Evolutionary conservation across 2,113 vertebrate species (phyloP).

Genomic region (Catharus bicknelli): DNA sequence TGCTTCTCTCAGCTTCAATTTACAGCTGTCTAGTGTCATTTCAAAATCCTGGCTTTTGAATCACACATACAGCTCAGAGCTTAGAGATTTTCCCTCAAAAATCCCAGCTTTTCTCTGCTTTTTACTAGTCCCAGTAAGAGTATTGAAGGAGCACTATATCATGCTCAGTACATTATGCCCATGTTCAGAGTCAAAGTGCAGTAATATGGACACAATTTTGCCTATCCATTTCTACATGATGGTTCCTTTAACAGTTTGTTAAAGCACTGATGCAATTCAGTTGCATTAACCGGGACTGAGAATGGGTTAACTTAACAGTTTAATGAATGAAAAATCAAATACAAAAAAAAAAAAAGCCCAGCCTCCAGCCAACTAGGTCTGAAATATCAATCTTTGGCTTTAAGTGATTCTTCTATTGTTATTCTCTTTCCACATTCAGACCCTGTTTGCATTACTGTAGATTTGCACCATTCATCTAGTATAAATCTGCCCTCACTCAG

Average conservation of each 20-base stretch:
- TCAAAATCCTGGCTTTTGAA: neutral
- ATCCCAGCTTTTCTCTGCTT: neutral
- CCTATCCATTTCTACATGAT: neutral
- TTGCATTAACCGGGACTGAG: neutral
- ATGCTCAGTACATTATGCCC: neutral
- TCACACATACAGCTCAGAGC: neutral
- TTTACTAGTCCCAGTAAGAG: neutral
- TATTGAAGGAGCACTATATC: neutral
- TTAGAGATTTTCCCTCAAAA: neutral
- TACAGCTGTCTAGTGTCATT: neutral
- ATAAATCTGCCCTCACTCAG: neutral
- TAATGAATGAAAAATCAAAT: slow-evolving; percentile 32
- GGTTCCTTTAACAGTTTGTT: neutral
- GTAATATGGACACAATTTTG: neutral
- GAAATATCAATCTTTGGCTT: neutral
- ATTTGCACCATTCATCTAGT: neutral
- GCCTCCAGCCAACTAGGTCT: neutral
- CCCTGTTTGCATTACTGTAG: neutral
- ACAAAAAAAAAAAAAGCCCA: neutral
- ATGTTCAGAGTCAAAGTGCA: neutral
- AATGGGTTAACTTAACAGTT: neutral
- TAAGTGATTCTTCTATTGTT: slow-evolving; percentile 25
- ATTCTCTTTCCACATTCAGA: neutral
- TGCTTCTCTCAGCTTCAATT: neutral
- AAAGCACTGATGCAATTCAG: neutral